Evolutionary conservation across 2,113 vertebrate genomes (phyloP), one percentile per base, ranked within the genome.

Genomic region (Lepidothrix coronata): DNA sequence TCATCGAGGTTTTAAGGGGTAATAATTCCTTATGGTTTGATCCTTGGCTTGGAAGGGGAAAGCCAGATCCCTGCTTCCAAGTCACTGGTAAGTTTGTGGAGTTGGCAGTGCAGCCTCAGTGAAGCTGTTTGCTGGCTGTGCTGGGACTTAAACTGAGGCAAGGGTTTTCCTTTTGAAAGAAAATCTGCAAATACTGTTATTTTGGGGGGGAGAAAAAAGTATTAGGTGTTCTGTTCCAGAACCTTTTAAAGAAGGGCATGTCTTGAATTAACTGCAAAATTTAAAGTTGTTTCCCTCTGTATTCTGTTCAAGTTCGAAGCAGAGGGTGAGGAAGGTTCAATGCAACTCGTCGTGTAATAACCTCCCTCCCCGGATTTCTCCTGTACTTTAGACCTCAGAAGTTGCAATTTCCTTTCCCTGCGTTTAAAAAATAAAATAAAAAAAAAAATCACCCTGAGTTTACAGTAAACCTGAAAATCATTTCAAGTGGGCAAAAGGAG

Each of bases 101-200:
- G 37, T 72, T 49, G 46, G 35, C 62, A 43, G 13, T 4, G 49
- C 20, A 12, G 10, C 20, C 17, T 89, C 25, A 37, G 12, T 0
- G 0, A 54, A 46, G 46, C 8, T 10, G 0, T 33, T 46, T 25
- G 43, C 55, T 63, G 46, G 12, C 35, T 52, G 0, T 67, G 52
- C 33, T 59, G 20, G 46, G 33, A 22, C 15, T 33, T 39, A 1
- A 5, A 22, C 23, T 21, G 70, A 85, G 46, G 46, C 12, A 15
- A 37, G 58, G 23, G 9, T 27, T 30, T 17, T 31, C 41, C 7
- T 61, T 85, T 16, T 13, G 28, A 12, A 59, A 39, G 25, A 43
- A 46, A 85, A 71, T 1, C 39, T 46, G 57, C n/a, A 49, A 54
- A 15, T 9, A 19, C 7, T 31, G 35, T 0, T 0, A 8, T 43